These are phyloP conservation scores for Enteromius mattozi DNA, from an alignment of 2,797 vertebrate species.

Conservation along the genomic window DNA sequence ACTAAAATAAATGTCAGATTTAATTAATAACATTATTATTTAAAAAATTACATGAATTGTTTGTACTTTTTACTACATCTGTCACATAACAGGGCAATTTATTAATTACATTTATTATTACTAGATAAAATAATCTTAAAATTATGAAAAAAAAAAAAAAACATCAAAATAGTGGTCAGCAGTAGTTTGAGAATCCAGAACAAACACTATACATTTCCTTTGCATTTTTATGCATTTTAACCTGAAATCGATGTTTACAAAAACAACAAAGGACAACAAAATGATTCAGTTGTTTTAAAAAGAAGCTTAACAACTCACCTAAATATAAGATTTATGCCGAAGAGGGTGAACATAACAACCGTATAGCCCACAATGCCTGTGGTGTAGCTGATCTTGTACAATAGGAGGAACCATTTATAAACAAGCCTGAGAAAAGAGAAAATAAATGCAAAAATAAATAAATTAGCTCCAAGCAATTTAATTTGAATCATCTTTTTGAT, in stretches of 20 bases:
- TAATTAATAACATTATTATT: neutral
- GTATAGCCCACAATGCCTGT: conserved; percentile 94
- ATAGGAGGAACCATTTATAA: conserved; percentile 98
- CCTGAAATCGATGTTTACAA: neutral
- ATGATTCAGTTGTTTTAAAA: neutral
- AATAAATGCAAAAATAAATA: neutral
- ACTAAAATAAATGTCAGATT: neutral
- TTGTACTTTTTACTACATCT: neutral
- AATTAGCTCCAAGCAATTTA: neutral
- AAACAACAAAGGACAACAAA: neutral
- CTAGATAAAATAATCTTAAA: neutral
- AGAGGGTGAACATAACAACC: conserved; percentile 98
- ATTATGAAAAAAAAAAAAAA: neutral
- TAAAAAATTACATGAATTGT: neutral
- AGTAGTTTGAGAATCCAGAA: neutral
- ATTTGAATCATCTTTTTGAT: neutral
- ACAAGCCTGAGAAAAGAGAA: conserved; percentile 83
- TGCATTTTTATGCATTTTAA: no score
- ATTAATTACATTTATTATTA: neutral
- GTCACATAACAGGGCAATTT: neutral
- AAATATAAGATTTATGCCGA: conserved; percentile 95
- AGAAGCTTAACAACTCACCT: conserved; percentile 77
- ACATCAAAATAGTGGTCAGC: neutral
- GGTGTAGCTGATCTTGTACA: conserved; percentile 98
- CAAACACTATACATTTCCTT: no score